phyloP scores from a whole-genome alignment of 2,888 invertebrate species.

The Tupiocoris notatus region DNA sequence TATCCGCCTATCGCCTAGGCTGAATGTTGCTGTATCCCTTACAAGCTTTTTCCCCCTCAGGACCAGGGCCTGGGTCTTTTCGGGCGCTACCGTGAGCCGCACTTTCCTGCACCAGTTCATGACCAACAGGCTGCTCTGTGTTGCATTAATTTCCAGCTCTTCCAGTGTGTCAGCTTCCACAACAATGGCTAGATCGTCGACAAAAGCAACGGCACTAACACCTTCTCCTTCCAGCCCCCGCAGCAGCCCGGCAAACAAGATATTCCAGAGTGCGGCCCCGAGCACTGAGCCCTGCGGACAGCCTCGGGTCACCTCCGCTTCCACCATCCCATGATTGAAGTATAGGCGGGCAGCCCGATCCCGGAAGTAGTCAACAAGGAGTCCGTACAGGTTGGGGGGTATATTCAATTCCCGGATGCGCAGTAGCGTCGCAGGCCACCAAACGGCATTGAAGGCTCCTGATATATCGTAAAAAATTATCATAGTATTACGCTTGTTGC shows the following conservation, averaged over 20 bases:
- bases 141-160: no score
- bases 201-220: background rate
- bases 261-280: no score
- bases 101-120: no score
- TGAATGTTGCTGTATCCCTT: background rate
- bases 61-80: background rate
- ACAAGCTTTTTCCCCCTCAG: background rate
- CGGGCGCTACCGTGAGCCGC: no score
- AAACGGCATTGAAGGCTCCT: conserved; percentile 6
- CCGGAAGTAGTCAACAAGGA: no score
- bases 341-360: no score
- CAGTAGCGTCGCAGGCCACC: conserved; percentile 7
- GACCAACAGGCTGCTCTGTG: no score
- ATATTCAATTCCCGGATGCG: no score
- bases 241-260: background rate
- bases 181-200: background rate
- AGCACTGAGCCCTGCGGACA: conserved; percentile 8
- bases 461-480: background rate
- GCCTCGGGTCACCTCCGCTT: background rate
- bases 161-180: no score
- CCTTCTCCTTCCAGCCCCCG: no score
- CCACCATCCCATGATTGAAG: no score
- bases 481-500: background rate
- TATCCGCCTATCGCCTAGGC: background rate
- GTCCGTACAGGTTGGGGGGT: no score